Evolutionary conservation across 2,797 vertebrate species (phyloP), one percentile per base, ranked within the genome.

Genomic region (Centropyge bicolor): DNA sequence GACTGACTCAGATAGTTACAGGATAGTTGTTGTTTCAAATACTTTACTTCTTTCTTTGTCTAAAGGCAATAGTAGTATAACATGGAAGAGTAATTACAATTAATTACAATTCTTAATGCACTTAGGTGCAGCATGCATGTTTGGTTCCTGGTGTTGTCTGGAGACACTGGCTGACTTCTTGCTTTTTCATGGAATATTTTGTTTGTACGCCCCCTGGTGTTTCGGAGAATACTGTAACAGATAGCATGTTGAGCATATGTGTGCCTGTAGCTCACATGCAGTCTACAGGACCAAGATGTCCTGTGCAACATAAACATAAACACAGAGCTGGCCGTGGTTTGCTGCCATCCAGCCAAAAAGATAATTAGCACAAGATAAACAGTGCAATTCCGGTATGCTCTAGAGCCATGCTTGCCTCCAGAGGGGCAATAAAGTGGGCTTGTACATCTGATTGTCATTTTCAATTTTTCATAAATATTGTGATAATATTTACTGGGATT

Each of bases 401-500:
- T 60, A 8, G 13, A 46, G 45, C 56, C 45, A 19, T 24, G 41
- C n/a, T 31, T n/a, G 13, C 46, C 8, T 64, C 46, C 36, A 43
- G 10, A 22, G 52, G 60, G 19, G 40, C 43, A 59, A 63, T 45
- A 76, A 78, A 51, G 6, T 20, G 4, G 31, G 20, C 22, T 22
- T 43, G 22, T 27, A 20, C 9, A 48, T 31, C 46, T 40, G 27
- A 24, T 45, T 41, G 22, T 36, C 35, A 62, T 66, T 67, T 69
- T 63, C 36, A 12, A 4, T 12, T 64, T 3, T 24, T 68, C 52
- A 48, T 65, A 27, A 74, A 57, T 46, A 65, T 43, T 43, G 17
- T 52, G 16, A 64, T 73, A 57, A n/a, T 72, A 40, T 43, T 54
- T 38, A 45, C 27, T 31, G 46, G 12, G 31, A 46, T 36, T n/a